Evolutionary conservation across 2,797 vertebrate genomes (phyloP), one percentile per base, ranked within the genome.

Genomic region (Hybognathus amarus): DNA sequence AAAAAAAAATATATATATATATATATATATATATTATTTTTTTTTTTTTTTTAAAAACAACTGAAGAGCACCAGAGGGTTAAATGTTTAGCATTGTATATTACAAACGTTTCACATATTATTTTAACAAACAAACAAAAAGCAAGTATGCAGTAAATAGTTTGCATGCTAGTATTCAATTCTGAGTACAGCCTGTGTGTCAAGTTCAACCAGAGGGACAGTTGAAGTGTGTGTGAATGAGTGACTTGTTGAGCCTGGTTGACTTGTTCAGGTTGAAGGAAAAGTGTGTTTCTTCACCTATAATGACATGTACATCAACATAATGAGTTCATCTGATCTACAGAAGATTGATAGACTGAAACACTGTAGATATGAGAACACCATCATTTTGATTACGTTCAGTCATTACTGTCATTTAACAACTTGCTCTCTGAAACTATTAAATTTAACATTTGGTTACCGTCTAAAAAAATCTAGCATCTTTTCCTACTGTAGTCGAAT

Each of bases 221-320:
- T 24, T 56, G 12, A 24, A 36, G 45, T 63, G n/a, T 27, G 38
- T 47, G 22, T 56, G 45, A 36, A 3, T 15, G 66, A n/a, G 42
- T 13, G 80, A 27, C 40, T 22, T 24, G 80, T 38, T 82, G 33
- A 74, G 59, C 80, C n/a, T 30, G 80, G 54, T 56, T 56, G 10
- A 56, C 54, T 82, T 82, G 42, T 74, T 50, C 80, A 18, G 56
- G 56, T 54, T 77, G 18, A 22, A 45, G 59, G 24, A 64, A 17
- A 42, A 59, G 30, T 45, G 42, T 52, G 15, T 79, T 59, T 59
- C 52, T 76, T 40, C 30, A 27, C 15, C 40, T 40, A 4, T 30
- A 17, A 70, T 64, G 63, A 40, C 7, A 59, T 24, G 6, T 18
- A 42, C 38, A 33, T 50, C 54, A 47, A 4, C 36, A 27, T 61